Percentiles rank a stretch among this genome's conserved stretches.
Conservation (phyloP, 2,113 vertebrate genomes). For the Nibea albiflora region DNA sequence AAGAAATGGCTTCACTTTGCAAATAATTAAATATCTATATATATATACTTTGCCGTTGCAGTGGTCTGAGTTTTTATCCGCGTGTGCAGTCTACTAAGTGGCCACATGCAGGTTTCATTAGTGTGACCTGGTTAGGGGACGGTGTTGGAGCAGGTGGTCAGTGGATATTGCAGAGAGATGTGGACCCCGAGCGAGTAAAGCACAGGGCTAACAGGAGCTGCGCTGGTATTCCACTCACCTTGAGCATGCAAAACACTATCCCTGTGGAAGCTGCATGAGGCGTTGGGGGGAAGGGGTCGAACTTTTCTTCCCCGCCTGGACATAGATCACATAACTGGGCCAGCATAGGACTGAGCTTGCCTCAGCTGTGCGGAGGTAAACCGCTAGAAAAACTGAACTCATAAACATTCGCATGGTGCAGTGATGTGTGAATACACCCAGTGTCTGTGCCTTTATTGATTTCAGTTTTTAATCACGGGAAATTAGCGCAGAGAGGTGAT, state of each 20-base stretch:
- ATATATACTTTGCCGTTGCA: no score
- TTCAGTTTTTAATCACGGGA: neutral
- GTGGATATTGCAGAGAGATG: slow-evolving; percentile 46
- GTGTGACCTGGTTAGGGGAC: slow-evolving; percentile 57
- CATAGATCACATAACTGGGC: slow-evolving; percentile 66
- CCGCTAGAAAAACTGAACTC: slow-evolving; percentile 1
- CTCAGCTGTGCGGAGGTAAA: slow-evolving; percentile 35
- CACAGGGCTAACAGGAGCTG: slow-evolving; percentile 37
- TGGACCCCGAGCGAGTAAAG: slow-evolving; percentile 42
- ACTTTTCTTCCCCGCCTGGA: slow-evolving; percentile 47
- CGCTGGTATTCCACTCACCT: slow-evolving; percentile 73
- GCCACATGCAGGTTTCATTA: slow-evolving; percentile 48
- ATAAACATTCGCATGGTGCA: neutral
- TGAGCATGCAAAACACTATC: slow-evolving; percentile 76
- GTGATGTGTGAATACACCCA: neutral
- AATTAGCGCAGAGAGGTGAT: slow-evolving; percentile 1
- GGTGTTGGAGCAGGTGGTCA: slow-evolving; percentile 59
- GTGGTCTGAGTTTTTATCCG: neutral
- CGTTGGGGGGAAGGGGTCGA: slow-evolving; percentile 58
- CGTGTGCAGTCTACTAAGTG: slow-evolving; percentile 22
- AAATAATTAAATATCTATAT: neutral
- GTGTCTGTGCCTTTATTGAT: neutral
- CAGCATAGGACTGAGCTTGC: slow-evolving; percentile 32
- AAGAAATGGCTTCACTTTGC: neutral
- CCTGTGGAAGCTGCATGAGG: slow-evolving; percentile 65